phyloP scores from a whole-genome alignment of 2,888 invertebrate species.

The Graphium colonna region DNA sequence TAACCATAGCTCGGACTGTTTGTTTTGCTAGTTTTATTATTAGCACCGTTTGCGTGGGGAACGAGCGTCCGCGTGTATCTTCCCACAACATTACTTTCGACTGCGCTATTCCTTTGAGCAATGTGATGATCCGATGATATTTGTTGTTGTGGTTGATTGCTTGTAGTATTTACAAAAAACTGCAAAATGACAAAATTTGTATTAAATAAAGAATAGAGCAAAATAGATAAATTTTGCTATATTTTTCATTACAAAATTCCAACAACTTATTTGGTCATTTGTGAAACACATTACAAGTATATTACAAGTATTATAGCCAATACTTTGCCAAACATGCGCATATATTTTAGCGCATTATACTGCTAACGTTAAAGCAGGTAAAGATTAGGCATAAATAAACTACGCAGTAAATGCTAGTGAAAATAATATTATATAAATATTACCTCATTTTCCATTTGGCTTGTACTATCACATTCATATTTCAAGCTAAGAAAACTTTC shows the following conservation, averaged over 20 bases:
- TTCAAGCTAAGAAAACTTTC: conserved; percentile 64
- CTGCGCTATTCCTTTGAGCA: conserved; percentile 16
- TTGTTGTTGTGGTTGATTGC: conserved; percentile 30
- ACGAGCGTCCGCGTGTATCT: conserved; percentile 29
- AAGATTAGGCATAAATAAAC: not conserved
- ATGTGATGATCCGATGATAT: conserved; percentile 29
- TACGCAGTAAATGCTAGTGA: not conserved
- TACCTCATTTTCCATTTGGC: conserved; percentile 57
- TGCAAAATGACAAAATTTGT: conserved; percentile 27
- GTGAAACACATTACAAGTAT: not conserved
- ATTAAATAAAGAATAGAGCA: not conserved
- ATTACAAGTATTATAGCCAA: conserved; percentile 12
- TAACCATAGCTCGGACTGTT: conserved; percentile 23
- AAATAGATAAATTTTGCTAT: too few relatives aligned
- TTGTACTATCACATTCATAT: conserved; percentile 61
- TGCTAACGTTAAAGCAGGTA: not conserved
- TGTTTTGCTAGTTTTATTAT: conserved; percentile 21
- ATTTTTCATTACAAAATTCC: too few relatives aligned
- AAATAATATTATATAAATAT: conserved; percentile 6
- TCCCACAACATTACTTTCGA: conserved; percentile 29
- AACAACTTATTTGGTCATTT: too few relatives aligned
- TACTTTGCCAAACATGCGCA: conserved; percentile 13
- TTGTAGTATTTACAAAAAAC: conserved; percentile 34
- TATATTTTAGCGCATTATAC: not conserved
- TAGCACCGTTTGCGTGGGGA: conserved; percentile 23